phyloP scores from a whole-genome alignment of 1,140 invertebrate genomes.

The Pygmarrhopalites habei region DNA sequence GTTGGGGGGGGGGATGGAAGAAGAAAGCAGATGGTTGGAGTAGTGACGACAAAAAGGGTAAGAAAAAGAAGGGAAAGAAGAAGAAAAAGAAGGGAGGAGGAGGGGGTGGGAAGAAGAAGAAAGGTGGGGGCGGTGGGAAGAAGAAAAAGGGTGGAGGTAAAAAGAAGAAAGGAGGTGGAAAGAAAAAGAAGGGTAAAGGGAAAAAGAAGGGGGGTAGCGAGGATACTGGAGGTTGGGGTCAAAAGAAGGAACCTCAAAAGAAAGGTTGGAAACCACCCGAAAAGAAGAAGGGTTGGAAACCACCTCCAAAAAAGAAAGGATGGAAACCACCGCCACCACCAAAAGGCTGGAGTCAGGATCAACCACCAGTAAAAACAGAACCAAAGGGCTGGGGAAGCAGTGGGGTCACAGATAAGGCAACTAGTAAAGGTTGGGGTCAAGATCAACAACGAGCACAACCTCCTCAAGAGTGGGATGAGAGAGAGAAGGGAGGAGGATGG shows the following conservation, averaged over 20 bases:
- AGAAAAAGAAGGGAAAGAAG: no score
- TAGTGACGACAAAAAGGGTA: no score
- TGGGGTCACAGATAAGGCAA: background rate
- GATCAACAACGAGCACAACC: background rate
- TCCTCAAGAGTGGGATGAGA: background rate
- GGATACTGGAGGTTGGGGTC: conserved; percentile 1
- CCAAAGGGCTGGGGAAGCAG: background rate
- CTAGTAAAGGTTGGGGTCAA: background rate
- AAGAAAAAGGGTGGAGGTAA: background rate
- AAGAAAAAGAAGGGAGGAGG: no score
- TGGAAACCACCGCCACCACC: background rate
- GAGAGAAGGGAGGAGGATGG: conserved; percentile 1
- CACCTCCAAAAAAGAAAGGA: background rate
- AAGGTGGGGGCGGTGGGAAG: conserved; percentile 16
- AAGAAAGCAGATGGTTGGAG: conserved; percentile 4
- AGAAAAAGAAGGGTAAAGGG: background rate
- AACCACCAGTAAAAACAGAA: background rate
- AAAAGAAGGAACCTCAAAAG: background rate
- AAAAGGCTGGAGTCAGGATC: background rate
- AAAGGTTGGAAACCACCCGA: background rate
- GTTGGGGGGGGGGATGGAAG: conserved; percentile 36
- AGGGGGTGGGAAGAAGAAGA: no score
- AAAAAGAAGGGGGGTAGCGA: conserved; percentile 12
- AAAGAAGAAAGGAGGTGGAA: background rate
- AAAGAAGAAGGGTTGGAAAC: background rate